phyloP scores from a whole-genome alignment of 2,888 invertebrate species.

The Amblyjoppa proteus region DNA sequence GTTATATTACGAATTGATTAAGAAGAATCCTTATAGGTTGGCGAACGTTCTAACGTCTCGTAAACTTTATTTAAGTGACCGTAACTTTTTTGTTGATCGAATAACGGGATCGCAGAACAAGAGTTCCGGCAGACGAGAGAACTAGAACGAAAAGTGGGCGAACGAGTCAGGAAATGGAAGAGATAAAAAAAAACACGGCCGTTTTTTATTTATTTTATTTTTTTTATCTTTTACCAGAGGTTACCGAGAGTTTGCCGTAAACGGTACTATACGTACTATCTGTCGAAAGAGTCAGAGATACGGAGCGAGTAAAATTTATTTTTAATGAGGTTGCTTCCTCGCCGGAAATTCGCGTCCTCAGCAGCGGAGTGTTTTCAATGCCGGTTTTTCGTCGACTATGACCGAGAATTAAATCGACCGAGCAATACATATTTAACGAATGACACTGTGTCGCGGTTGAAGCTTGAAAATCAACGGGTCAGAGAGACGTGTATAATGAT shows the following conservation, averaged over 20 bases:
- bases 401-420: slow-evolving; percentile 22
- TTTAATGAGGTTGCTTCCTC: slow-evolving; percentile 40
- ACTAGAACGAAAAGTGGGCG: neutral
- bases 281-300: neutral
- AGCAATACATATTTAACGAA: neutral
- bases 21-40: neutral
- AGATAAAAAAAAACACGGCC: neutral
- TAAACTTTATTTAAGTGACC: slow-evolving; percentile 40
- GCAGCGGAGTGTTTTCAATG: neutral
- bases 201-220: neutral
- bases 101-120: slow-evolving; percentile 28
- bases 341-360: neutral
- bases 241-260: slow-evolving; percentile 28
- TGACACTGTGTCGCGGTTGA: neutral
- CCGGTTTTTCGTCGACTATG: neutral
- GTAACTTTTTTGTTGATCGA: slow-evolving; percentile 55
- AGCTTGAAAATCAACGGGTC: neutral
- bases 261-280: slow-evolving; percentile 9
- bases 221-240: neutral
- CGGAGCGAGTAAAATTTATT: slow-evolving; percentile 22
- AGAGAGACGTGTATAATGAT: neutral
- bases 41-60: slow-evolving; percentile 37
- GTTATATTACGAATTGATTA: slow-evolving; percentile 5
- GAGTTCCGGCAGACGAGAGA: neutral
- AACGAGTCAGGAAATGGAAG: slow-evolving; percentile 8